Evolutionary conservation across 2,797 vertebrate genomes (phyloP).

Genomic region (Megaceryle alcyon): DNA sequence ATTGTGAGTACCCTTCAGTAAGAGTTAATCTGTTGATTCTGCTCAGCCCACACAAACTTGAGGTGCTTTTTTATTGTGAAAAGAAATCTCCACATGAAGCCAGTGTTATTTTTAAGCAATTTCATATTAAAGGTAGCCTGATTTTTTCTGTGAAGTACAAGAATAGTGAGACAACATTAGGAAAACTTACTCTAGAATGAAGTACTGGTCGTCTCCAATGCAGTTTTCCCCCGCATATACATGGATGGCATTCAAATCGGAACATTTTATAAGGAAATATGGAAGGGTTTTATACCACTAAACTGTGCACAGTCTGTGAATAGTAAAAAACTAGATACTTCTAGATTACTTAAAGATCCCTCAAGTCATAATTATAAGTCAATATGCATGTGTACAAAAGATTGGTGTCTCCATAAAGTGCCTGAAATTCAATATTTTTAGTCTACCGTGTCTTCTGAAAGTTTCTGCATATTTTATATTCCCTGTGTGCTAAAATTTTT

Average conservation of each 20-base stretch:
- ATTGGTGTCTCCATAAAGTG: slow-evolving; percentile 47
- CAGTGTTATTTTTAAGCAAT: slow-evolving; percentile 34
- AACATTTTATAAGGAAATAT: background rate
- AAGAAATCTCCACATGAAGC: background rate
- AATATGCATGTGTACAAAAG: slow-evolving; percentile 21
- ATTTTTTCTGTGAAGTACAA: background rate
- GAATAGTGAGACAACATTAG: background rate
- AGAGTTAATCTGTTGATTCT: background rate
- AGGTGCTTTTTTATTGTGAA: slow-evolving; percentile 11
- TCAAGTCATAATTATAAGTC: slow-evolving; percentile 56
- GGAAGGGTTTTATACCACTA: background rate
- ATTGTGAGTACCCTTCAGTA: background rate
- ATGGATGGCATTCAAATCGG: background rate
- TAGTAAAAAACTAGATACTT: slow-evolving; percentile 32
- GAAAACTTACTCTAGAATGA: background rate
- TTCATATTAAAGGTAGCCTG: background rate
- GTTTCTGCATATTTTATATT: slow-evolving; percentile 51
- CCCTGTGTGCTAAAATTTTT: slow-evolving; percentile 28
- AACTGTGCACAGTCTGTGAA: slow-evolving; percentile 3
- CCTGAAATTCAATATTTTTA: slow-evolving; percentile 51
- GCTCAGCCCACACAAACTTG: slow-evolving; percentile 18
- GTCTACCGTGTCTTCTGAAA: slow-evolving; percentile 35
- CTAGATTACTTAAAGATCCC: slow-evolving; percentile 33
- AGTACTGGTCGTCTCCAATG: background rate
- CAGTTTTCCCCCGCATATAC: background rate